Evolutionary conservation across 2,888 invertebrate species (phyloP), one percentile per base, ranked within the genome.

Genomic region (Habroteleia sp.): DNA sequence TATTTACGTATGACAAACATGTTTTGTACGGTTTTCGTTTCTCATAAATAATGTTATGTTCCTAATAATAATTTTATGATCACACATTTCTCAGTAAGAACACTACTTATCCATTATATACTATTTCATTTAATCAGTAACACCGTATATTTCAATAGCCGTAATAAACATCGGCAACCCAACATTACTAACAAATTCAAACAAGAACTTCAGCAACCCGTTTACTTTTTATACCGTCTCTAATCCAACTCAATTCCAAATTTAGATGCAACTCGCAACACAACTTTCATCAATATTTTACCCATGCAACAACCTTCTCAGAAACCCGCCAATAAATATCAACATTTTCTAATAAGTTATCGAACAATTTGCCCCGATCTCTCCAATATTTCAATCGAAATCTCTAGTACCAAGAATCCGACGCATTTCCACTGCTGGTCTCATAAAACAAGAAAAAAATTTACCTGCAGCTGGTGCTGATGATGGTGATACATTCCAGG

Each of bases 401-500:
- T 31, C 31, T 3, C 31, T 10, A 3, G 13, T 10, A 42, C 10
- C 13, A 23, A 8, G 10, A 31, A 31, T 2, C 10, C 10, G 10
- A 10, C 10, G 10, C 8, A 10, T 31, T 31, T n/a, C n/a, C n/a
- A n/a, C n/a, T 10, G 2, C 29, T 5, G 10, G 5, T 31, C 29
- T 8, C 7, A 25, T 20, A 48, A 39, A 48, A 41, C 16, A 16
- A n/a, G 11, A 62, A 50, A n/a, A 10, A 3, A 20, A 4, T 29
- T 80, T 79, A 87, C 87, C 84, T 87, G 88, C 41, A 88, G 79
- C 69, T 87, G 88, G 79, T 88, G 88, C 41, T 87, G 88, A 79
- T 88, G 88, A 80, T 87, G 88, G 74, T 88, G 88, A 77, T 87
- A 88, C 85, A 88, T 86, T 76, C 85, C 88, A 20, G 87, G 85